These are phyloP conservation scores for Pristiophorus japonicus DNA, from an alignment of 2,113 vertebrate genomes.

Conservation along the genomic window DNA sequence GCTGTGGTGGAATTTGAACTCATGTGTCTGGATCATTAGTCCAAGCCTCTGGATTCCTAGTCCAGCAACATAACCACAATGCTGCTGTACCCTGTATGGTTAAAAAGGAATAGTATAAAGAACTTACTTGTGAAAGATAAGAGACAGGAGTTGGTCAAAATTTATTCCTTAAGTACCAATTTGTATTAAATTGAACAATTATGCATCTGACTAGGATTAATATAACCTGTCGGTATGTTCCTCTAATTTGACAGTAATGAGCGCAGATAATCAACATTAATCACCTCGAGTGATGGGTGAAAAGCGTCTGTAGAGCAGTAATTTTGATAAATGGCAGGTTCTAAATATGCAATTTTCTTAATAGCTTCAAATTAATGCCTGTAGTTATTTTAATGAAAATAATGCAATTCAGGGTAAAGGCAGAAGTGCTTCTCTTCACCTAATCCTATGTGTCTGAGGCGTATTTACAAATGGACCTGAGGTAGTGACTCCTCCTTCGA, in stretches of 20 bases:
- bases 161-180: background rate
- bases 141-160: background rate
- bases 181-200: conserved; percentile 34
- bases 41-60: too few species aligned
- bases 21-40: too few species aligned
- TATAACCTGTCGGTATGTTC: background rate
- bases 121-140: background rate
- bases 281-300: conserved; percentile 15
- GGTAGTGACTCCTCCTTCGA: background rate
- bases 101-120: background rate
- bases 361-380: conserved; percentile 31
- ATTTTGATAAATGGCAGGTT: conserved; percentile 33
- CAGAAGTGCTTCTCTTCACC: background rate
- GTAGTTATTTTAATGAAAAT: conserved; percentile 34
- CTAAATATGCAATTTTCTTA: conserved; percentile 32
- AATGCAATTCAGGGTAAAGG: background rate
- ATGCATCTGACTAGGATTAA: conserved; percentile 24
- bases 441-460: background rate
- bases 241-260: conserved; percentile 27
- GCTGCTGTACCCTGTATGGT: too few species aligned
- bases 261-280: conserved; percentile 10
- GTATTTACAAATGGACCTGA: background rate
- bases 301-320: background rate
- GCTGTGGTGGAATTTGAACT: too few species aligned
- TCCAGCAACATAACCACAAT: too few species aligned